Base-by-base conservation (phyloP, 2,797 vertebrate species). In the Forpus xanthops region DNA sequence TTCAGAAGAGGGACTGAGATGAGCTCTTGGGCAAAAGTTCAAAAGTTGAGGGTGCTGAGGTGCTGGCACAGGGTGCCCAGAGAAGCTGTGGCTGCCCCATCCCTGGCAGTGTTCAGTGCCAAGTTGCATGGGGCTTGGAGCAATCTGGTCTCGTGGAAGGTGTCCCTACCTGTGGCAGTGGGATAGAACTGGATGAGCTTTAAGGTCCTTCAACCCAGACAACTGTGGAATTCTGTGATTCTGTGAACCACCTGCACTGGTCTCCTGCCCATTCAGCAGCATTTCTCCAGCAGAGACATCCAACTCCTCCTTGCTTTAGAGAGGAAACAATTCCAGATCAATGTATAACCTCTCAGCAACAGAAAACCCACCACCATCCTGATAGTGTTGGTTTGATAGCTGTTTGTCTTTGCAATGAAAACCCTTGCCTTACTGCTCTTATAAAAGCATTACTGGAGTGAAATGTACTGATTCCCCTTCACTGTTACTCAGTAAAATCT, bases 401-500 rank as follows among this genome's bases (percentile, higher is more conserved):
- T 53, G n/a, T 44, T 77, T 28, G n/a, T 21, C 30, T 39, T 74
- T 21, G 3, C 2, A 9, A 35, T 12, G 49, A 56, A 50, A 72
- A 61, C 11, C 25, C 28, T 5, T 28, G 39, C 68, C 82, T 73
- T 71, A 60, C 35, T 79, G 58, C 60, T 64, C 55, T 5, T 28
- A 39, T 11, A 15, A n/a, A 74, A 37, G 16, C 58, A 61, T 71
- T 20, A 24, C 75, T 4, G 64, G 52, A 81, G 52, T 6, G 7
- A 70, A 84, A 52, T 6, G 21, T 27, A 4, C 49, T 0, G 33
- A 52, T 58, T 8, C 16, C 33, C 16, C n/a, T 50, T 64, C 1
- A 2, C n/a, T 0, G 0, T 44, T 24, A 11, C 39, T 25, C 8
- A 1, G 9, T 5, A 50, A 74, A 64, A 42, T 31, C 56, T 37